These are phyloP conservation scores for Epinephelus moara DNA, from an alignment of 2,113 vertebrate genomes.

Conservation along the genomic window DNA sequence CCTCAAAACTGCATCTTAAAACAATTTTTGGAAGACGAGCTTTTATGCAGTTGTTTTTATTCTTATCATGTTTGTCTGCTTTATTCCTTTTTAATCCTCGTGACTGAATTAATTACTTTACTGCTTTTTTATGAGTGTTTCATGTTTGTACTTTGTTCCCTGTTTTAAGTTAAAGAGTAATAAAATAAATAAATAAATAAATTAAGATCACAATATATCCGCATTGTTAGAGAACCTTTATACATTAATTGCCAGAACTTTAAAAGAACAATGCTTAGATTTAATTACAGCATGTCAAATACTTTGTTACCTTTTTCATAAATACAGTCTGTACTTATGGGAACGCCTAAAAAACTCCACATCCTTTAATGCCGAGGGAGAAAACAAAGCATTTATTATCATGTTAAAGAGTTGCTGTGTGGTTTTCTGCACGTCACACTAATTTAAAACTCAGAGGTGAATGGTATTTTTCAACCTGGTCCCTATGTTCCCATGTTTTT, in stretches of 20 bases:
- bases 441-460: no score
- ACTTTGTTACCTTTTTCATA: neutral
- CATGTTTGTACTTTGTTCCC: constrained; percentile 4
- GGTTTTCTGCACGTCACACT: no score
- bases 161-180: neutral
- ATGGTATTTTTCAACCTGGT: no score
- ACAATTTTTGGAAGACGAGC: neutral
- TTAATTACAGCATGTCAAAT: neutral
- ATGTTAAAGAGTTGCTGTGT: no score
- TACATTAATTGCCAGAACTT: neutral
- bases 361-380: no score
- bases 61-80: constrained; percentile 28
- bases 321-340: no score
- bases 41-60: constrained; percentile 24
- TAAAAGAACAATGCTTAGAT: neutral
- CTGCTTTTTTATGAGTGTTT: constrained; percentile 5
- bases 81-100: constrained; percentile 32
- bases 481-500: no score
- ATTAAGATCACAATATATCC: neutral
- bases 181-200: neutral
- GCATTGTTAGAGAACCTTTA: neutral
- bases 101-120: constrained; percentile 13
- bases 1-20: constrained; percentile 8
- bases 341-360: no score
- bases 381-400: no score